Conservation (phyloP, 2,888 invertebrate species). For the Erebia epiphron region DNA sequence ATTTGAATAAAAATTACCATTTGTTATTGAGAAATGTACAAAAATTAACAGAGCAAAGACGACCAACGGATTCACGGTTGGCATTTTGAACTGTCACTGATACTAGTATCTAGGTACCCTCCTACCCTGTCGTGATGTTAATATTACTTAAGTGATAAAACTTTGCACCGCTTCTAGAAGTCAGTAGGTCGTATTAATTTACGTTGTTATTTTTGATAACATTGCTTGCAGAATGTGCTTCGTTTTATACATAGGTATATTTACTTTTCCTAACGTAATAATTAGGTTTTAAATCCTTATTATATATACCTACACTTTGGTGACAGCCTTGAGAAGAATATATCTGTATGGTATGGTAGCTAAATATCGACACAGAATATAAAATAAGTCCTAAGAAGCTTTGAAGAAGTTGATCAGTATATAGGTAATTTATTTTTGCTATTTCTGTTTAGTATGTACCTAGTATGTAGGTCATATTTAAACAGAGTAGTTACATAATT, state of each 20-base stretch:
- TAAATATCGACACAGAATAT: no score
- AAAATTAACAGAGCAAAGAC: slow-evolving; percentile 25
- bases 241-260: not conserved
- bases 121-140: not conserved
- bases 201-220: slow-evolving; percentile 33
- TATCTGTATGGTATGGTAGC: no score
- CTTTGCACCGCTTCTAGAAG: slow-evolving; percentile 20
- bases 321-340: no score
- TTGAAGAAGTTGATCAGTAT: no score
- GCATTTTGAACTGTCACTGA: slow-evolving; percentile 41
- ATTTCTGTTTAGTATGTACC: no score
- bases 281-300: not conserved
- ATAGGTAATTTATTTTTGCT: no score
- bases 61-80: slow-evolving; percentile 6
- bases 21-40: slow-evolving; percentile 16
- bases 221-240: not conserved
- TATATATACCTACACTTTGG: not conserved
- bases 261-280: not conserved
- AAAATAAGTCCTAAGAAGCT: no score
- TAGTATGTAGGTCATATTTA: no score
- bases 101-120: not conserved
- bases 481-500: no score
- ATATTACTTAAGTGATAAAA: slow-evolving; percentile 25
- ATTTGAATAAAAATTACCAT: slow-evolving; percentile 30
- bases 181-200: slow-evolving; percentile 36